Conservation (phyloP, 2,888 invertebrate genomes). For the Mythimna vitellina region DNA sequence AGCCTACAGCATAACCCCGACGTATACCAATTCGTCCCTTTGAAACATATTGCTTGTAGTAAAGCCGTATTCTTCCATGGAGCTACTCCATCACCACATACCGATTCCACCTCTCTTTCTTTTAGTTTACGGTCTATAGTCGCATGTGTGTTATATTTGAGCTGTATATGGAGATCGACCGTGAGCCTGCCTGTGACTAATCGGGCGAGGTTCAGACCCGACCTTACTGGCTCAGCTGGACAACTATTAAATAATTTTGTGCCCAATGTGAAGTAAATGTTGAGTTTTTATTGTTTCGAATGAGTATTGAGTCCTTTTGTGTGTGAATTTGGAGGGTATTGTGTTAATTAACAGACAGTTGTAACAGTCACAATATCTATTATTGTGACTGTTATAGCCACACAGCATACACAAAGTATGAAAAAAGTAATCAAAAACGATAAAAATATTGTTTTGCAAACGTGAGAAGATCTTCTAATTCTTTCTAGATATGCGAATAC, state of each 20-base stretch:
- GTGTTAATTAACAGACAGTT: background rate
- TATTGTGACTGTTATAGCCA: too few relatives aligned
- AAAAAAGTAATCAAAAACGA: background rate
- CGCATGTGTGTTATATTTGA: slow-evolving; percentile 10
- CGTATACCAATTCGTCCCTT: slow-evolving; percentile 47
- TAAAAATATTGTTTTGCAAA: too few relatives aligned
- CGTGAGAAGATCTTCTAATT: too few relatives aligned
- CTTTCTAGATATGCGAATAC: too few relatives aligned
- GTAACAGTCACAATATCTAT: background rate
- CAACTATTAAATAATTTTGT: slow-evolving; percentile 62
- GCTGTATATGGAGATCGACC: slow-evolving; percentile 63
- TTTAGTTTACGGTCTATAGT: slow-evolving; percentile 33
- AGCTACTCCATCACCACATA: background rate
- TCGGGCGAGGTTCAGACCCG: slow-evolving; percentile 63
- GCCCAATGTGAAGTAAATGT: slow-evolving; percentile 36
- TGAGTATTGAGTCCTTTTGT: slow-evolving; percentile 31
- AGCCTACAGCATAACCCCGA: slow-evolving; percentile 14
- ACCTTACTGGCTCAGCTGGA: slow-evolving; percentile 64
- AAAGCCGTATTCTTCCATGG: slow-evolving; percentile 40
- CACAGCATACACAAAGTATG: background rate
- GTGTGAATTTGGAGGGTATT: background rate
- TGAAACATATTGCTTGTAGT: slow-evolving; percentile 50
- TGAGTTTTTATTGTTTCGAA: slow-evolving; percentile 36
- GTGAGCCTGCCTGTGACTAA: slow-evolving; percentile 65
- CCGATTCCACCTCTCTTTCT: slow-evolving; percentile 1